Evolutionary conservation across 2,888 invertebrate genomes (phyloP).

Genomic region (Trissolcus japonicus): DNA sequence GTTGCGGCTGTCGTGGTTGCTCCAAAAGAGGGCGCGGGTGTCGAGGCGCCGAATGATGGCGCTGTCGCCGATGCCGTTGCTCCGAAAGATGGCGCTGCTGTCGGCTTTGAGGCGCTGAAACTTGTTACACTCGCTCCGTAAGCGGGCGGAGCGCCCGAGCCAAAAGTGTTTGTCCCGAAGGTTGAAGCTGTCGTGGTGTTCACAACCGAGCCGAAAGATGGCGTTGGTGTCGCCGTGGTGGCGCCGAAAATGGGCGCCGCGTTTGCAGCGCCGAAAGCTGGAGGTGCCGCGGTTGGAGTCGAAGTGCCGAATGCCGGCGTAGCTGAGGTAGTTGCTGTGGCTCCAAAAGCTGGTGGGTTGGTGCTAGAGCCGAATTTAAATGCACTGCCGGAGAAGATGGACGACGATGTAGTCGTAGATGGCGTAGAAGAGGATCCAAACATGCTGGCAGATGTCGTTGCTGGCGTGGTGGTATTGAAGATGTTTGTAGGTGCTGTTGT

Average conservation of each 20-base stretch:
- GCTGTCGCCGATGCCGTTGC: background rate
- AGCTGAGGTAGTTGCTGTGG: slow-evolving; percentile 1
- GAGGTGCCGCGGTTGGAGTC: background rate
- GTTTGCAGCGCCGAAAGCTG: slow-evolving; percentile 5
- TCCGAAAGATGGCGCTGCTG: slow-evolving; percentile 19
- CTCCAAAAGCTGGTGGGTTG: slow-evolving; percentile 1
- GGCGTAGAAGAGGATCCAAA: background rate
- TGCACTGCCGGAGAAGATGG: background rate
- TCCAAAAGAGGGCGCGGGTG: slow-evolving; percentile 14
- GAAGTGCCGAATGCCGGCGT: slow-evolving; percentile 5
- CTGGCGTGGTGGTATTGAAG: background rate
- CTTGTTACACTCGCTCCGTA: slow-evolving; percentile 7
- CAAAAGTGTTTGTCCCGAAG: slow-evolving; percentile 5
- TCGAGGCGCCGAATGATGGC: slow-evolving; percentile 16
- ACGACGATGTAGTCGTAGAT: background rate
- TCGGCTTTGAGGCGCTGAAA: slow-evolving; percentile 7
- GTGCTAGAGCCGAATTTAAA: background rate
- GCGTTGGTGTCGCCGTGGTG: background rate
- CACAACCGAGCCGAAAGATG: slow-evolving; percentile 17
- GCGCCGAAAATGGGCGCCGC: slow-evolving; percentile 12
- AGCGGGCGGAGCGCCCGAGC: background rate
- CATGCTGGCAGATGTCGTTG: background rate
- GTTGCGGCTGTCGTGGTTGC: slow-evolving; percentile 1
- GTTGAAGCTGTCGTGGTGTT: slow-evolving; percentile 4
- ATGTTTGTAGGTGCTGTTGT: background rate